These are phyloP conservation scores for Spodoptera frugiperda DNA, from an alignment of 1,140 invertebrate genomes.

Conservation along the genomic window DNA sequence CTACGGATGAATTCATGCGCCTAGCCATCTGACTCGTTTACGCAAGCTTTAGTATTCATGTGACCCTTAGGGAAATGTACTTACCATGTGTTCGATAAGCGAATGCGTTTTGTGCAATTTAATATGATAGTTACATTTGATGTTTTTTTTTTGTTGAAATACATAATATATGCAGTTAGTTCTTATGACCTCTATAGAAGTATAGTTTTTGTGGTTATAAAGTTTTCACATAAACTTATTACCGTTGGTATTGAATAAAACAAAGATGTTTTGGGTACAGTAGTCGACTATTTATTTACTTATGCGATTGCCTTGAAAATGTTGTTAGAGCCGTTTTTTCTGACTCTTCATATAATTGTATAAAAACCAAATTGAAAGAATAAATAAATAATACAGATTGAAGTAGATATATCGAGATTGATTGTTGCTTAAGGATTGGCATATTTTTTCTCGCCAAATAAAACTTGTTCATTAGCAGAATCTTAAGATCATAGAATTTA, in stretches of 20 bases:
- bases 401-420: background rate
- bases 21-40: constrained; percentile 45
- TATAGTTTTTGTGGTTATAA: no score
- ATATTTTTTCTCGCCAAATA: constrained; percentile 19
- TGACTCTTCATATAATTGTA: no score
- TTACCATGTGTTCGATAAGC: background rate
- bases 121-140: no score
- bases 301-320: no score
- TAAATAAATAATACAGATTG: background rate
- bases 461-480: constrained; percentile 49
- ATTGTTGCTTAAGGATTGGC: background rate
- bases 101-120: background rate
- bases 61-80: constrained; percentile 12
- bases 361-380: background rate
- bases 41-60: constrained; percentile 34
- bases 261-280: no score
- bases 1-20: constrained; percentile 49
- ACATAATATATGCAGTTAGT: no score
- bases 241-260: no score
- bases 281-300: no score
- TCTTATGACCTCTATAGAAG: no score
- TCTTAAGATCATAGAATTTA: constrained; percentile 50
- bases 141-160: no score
- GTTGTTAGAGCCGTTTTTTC: no score
- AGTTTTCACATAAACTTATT: no score